phyloP scores from a whole-genome alignment of 2,113 vertebrate genomes.

The Lasiurus borealis region DNA sequence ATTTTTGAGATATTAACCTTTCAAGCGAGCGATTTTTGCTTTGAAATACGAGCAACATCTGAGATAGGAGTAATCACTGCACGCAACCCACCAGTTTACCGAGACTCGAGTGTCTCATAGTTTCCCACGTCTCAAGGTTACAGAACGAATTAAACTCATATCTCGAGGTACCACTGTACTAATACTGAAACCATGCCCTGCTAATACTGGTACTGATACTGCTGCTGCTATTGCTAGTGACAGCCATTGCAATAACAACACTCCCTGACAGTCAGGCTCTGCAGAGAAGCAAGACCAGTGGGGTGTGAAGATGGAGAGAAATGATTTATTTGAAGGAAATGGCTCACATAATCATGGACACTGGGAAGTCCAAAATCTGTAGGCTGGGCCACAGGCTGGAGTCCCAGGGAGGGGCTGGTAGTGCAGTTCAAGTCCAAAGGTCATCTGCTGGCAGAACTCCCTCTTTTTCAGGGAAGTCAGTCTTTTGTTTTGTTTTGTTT shows the following conservation, averaged over 20 bases:
- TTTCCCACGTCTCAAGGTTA: too few species aligned
- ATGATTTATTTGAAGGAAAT: neutral
- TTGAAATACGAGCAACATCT: too few species aligned
- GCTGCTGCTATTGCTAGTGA: fast-evolving
- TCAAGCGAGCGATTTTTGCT: too few species aligned
- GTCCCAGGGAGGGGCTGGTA: too few species aligned
- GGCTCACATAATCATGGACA: neutral
- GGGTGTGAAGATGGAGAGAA: neutral
- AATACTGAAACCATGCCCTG: too few species aligned
- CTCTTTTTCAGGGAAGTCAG: neutral
- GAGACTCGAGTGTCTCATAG: too few species aligned
- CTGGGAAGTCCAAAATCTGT: neutral
- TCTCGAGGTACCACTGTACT: too few species aligned
- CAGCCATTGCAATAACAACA: neutral
- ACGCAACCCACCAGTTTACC: too few species aligned
- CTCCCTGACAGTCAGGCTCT: neutral
- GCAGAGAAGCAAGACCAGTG: neutral
- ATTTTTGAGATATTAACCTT: too few species aligned
- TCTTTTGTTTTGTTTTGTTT: neutral
- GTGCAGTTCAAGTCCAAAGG: neutral
- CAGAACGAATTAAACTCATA: too few species aligned
- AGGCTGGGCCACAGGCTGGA: neutral
- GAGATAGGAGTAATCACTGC: too few species aligned
- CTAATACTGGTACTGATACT: neutral
- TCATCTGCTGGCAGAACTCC: neutral